phyloP scores from a whole-genome alignment of 1,140 invertebrate genomes.

The Hylyphantes graminicola region DNA sequence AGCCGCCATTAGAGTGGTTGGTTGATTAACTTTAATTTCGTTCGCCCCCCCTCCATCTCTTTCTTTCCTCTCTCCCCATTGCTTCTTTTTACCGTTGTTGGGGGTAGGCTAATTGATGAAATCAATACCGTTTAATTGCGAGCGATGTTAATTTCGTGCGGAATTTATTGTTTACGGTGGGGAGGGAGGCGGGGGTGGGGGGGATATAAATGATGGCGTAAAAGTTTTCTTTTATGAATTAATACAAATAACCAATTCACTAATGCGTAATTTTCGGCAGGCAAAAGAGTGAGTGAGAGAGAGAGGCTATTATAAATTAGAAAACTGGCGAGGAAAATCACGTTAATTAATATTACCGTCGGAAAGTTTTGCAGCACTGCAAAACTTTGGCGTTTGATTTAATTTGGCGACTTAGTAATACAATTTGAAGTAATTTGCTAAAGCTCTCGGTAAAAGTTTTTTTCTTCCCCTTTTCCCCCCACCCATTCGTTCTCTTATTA shows the following conservation, averaged over 20 bases:
- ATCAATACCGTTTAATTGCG: constrained; percentile 61
- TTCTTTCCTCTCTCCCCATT: neutral
- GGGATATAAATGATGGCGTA: constrained; percentile 60
- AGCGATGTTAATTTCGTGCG: constrained; percentile 60
- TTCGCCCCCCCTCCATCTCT: constrained; percentile 15
- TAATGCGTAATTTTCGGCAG: constrained; percentile 61
- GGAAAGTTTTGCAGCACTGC: constrained; percentile 61
- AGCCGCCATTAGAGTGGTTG: constrained; percentile 60
- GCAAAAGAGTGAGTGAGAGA: constrained; percentile 48
- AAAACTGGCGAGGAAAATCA: constrained; percentile 60
- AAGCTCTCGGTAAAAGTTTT: constrained; percentile 56
- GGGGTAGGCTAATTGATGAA: constrained; percentile 60
- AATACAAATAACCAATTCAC: constrained; percentile 62
- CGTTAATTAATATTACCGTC: constrained; percentile 61
- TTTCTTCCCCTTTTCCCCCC: constrained; percentile 13
- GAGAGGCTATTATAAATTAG: constrained; percentile 61
- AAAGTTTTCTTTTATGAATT: constrained; percentile 61
- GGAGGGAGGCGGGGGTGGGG: neutral
- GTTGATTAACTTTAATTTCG: constrained; percentile 61
- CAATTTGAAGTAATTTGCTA: constrained; percentile 61
- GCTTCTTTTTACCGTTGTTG: constrained; percentile 55
- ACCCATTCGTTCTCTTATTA: constrained; percentile 30
- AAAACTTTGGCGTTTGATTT: constrained; percentile 61
- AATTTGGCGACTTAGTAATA: constrained; percentile 62
- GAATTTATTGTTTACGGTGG: constrained; percentile 61